Evolutionary conservation across 1,140 invertebrate species (phyloP), one percentile per base, ranked within the genome.

Genomic region (Pteromalus puparum): DNA sequence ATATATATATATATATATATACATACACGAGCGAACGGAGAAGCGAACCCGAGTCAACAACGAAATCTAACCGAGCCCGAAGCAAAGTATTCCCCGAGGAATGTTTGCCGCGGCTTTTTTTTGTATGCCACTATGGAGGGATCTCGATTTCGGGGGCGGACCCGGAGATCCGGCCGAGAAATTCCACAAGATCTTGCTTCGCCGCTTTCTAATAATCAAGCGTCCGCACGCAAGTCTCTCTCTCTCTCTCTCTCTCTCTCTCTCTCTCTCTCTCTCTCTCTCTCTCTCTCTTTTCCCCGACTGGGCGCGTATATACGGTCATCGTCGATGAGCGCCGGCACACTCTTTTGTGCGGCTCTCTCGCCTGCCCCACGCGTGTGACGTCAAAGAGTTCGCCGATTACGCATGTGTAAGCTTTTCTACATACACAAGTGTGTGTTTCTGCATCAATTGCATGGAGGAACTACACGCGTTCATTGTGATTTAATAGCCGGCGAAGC

Each of bases 11-110:
- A n/a, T n/a, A n/a, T n/a, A n/a, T n/a, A n/a, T n/a, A 21, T 15
- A 5, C 18, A 53, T 15, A 5, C 15, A 7, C 21, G 18, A 21
- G 18, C 5, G 53, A 61, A 18, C n/a, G 15, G 53, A 61, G 53
- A 61, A n/a, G 18, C 18, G 21, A 70, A 15, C 26, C 68, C 2
- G 13, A 42, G 72, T 34, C 34, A 74, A 74, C 1, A 76, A 12
- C 42, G 15, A 26, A 76, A 76, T 76, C 74, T 42, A 26, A 76
- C 28, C 46, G 74, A 48, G n/a, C 24, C 21, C 2, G 24, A 48
- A 42, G 18, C 42, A 48, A 76, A 24, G 38, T 76, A 48, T 76
- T 76, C 74, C 34, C 42, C 38, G 15, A 46, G 9, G 74, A 76
- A 76, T 76, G 24, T 76, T 76, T 76, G 12, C n/a, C 42, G 18